Conservation (phyloP, 2,888 invertebrate genomes). For the Clitarchus hookeri region DNA sequence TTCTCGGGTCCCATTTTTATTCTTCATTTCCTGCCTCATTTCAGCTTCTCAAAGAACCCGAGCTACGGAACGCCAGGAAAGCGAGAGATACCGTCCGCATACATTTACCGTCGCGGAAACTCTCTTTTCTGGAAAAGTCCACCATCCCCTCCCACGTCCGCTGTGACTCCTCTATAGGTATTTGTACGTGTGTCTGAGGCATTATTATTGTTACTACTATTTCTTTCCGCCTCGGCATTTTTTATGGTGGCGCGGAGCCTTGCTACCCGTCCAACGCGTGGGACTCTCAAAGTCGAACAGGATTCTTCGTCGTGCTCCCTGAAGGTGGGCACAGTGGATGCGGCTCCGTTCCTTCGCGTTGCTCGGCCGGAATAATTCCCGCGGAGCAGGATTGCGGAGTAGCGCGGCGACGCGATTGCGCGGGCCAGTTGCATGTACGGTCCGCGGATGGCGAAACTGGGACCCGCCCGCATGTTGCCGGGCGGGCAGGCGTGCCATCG, state of each 20-base stretch:
- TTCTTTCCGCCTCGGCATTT: too few relatives aligned
- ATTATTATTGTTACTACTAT: background rate
- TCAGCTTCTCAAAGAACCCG: background rate
- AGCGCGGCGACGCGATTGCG: background rate
- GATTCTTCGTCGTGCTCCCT: too few relatives aligned
- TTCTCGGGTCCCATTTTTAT: background rate
- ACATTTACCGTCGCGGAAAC: background rate
- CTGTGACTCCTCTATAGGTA: background rate
- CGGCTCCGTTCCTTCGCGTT: background rate
- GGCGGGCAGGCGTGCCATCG: too few relatives aligned
- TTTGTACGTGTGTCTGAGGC: background rate
- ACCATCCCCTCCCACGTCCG: too few relatives aligned
- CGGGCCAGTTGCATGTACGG: background rate
- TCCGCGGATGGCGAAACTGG: background rate
- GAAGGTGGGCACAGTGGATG: too few relatives aligned
- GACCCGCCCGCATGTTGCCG: background rate
- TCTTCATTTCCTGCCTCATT: slow-evolving; percentile 1
- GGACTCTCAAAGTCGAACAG: too few relatives aligned
- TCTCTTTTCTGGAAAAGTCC: background rate
- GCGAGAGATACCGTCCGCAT: background rate
- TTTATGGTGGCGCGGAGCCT: too few relatives aligned
- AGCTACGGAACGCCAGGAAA: background rate
- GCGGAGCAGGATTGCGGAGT: background rate
- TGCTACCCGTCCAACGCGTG: too few relatives aligned
- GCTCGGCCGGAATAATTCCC: background rate